Evolutionary conservation across 92 coral and sea anemone genomes (phyloP).

Genomic region (Desmophyllum pertusum): DNA sequence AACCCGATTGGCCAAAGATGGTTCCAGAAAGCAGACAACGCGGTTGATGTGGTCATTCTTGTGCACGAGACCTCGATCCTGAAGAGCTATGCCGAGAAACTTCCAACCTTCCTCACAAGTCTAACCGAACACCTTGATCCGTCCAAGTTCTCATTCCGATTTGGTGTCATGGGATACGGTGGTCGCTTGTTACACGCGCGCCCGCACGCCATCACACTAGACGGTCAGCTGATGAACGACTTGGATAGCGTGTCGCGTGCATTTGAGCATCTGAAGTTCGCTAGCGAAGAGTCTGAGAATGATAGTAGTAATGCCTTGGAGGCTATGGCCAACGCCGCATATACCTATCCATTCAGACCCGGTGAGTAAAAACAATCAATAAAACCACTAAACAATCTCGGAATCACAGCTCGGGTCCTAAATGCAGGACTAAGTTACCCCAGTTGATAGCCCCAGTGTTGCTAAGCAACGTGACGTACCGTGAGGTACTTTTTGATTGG

Average conservation of each 20-base stretch:
- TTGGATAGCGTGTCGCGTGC: conserved; percentile 63
- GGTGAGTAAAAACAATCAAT: conserved; percentile 23
- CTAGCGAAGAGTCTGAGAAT: conserved; percentile 64
- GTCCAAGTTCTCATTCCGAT: conserved; percentile 71
- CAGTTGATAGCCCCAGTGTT: no score
- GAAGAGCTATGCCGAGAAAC: conserved; percentile 63
- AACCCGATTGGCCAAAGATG: conserved; percentile 79
- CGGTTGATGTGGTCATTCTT: conserved; percentile 84
- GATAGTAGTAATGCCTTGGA: conserved; percentile 77
- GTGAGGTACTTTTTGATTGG: not conserved
- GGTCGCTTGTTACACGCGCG: conserved; percentile 75
- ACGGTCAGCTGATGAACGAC: conserved; percentile 82
- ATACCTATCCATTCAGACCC: conserved; percentile 76
- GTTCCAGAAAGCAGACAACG: conserved; percentile 77
- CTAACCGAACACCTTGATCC: conserved; percentile 57
- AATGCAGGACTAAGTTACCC: no score
- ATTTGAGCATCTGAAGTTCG: conserved; percentile 78
- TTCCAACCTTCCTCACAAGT: conserved; percentile 67
- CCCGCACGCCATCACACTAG: conserved; percentile 85
- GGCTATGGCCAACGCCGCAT: conserved; percentile 74
- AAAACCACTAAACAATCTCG: no score
- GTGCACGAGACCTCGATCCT: conserved; percentile 87
- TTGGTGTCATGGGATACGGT: conserved; percentile 93
- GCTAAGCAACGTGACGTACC: not conserved
- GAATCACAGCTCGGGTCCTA: no score